These are phyloP conservation scores for Pseudois nayaur DNA, from an alignment of 2,113 vertebrate genomes.

Conservation along the genomic window DNA sequence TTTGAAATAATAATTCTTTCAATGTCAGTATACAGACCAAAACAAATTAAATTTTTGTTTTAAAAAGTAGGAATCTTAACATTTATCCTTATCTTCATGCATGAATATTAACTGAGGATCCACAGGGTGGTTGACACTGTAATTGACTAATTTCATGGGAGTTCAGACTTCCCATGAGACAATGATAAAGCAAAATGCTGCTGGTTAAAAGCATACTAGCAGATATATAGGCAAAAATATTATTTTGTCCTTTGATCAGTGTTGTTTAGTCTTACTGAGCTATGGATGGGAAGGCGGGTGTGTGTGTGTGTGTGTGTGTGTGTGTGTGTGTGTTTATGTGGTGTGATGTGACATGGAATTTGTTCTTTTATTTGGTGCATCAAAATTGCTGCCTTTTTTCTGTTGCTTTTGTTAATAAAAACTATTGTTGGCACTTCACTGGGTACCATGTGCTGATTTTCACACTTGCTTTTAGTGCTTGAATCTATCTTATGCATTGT, in stretches of 20 bases:
- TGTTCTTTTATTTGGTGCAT: neutral
- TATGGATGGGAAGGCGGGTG: neutral
- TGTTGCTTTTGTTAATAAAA: slow-evolving; percentile 18
- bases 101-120: neutral
- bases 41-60: slow-evolving; percentile 1
- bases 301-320: neutral
- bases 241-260: slow-evolving; percentile 4
- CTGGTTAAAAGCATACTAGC: neutral
- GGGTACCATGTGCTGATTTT: neutral
- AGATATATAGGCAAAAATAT: neutral
- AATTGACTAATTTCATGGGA: neutral
- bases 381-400: slow-evolving; percentile 13
- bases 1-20: neutral
- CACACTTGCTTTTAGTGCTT: neutral
- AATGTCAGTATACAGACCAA: neutral
- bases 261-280: neutral
- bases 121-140: neutral
- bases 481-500: neutral
- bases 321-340: neutral
- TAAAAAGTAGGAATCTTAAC: neutral
- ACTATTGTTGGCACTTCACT: neutral
- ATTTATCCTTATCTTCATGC: neutral
- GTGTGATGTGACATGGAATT: neutral
- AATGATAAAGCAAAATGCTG: neutral
- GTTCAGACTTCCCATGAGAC: neutral